phyloP scores from a whole-genome alignment of 2,888 invertebrate species.

The Patella depressa region DNA sequence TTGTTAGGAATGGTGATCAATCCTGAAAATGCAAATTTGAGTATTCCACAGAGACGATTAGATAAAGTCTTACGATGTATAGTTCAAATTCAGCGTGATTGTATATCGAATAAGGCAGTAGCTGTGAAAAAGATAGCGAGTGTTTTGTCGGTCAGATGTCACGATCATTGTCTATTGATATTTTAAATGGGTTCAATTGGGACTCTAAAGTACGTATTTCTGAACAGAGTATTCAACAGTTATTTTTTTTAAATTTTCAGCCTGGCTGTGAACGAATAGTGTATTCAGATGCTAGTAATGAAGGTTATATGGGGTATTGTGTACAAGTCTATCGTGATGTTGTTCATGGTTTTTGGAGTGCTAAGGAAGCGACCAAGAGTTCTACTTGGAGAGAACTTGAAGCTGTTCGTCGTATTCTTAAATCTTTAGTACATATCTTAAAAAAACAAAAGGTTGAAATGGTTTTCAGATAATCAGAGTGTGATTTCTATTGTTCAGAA shows the following conservation, averaged over 20 bases:
- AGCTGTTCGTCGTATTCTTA: too few species aligned
- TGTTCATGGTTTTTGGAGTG: too few species aligned
- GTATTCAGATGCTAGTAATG: constrained; percentile 21
- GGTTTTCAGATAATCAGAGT: too few species aligned
- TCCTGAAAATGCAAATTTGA: constrained; percentile 14
- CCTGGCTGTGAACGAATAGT: constrained; percentile 20
- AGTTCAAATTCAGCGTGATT: background rate
- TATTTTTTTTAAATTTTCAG: constrained; percentile 13
- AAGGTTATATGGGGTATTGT: constrained; percentile 24
- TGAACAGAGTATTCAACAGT: too few species aligned
- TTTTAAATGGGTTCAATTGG: too few species aligned
- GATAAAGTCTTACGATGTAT: constrained; percentile 19
- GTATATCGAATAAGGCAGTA: constrained; percentile 5
- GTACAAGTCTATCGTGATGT: constrained; percentile 12
- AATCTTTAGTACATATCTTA: too few species aligned
- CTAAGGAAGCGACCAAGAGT: too few species aligned
- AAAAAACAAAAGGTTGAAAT: too few species aligned
- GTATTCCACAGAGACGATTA: constrained; percentile 22
- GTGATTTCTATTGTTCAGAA: constrained; percentile 11
- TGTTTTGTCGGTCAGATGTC: constrained; percentile 43
- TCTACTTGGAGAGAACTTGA: too few species aligned
- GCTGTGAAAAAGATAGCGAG: constrained; percentile 32
- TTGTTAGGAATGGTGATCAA: constrained; percentile 28
- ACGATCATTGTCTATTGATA: constrained; percentile 31
- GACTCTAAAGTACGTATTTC: too few species aligned